Percentiles rank a stretch among this genome's conserved stretches.
Conservation (phyloP, 2,888 invertebrate genomes). For the Campopleginae sp. region DNA sequence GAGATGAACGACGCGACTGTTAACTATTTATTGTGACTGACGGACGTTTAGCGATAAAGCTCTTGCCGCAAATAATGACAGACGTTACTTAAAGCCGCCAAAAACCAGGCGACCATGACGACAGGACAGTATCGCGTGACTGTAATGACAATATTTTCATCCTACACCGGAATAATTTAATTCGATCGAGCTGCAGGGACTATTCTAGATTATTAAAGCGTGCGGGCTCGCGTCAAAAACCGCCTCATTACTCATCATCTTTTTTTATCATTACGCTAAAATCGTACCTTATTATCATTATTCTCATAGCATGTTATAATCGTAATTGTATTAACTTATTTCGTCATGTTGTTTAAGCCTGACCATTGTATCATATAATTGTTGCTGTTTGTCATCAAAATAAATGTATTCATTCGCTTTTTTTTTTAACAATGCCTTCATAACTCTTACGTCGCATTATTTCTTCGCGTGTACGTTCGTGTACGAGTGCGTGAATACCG, state of each 20-base stretch:
- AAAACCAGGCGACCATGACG: slow-evolving; percentile 62
- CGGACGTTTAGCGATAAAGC: slow-evolving; percentile 51
- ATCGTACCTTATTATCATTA: slow-evolving; percentile 52
- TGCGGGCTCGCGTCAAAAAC: slow-evolving; percentile 16
- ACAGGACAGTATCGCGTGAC: slow-evolving; percentile 55
- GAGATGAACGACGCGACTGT: slow-evolving; percentile 45
- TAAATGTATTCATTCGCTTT: slow-evolving; percentile 69
- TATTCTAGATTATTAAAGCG: slow-evolving; percentile 36
- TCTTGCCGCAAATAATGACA: slow-evolving; percentile 42
- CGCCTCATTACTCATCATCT: slow-evolving; percentile 29
- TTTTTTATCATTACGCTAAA: slow-evolving; percentile 42
- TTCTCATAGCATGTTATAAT: slow-evolving; percentile 9
- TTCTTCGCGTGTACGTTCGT: background rate
- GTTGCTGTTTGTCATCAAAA: slow-evolving; percentile 61
- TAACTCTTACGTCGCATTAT: slow-evolving; percentile 39
- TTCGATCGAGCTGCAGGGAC: slow-evolving; percentile 46
- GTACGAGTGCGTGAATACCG: slow-evolving; percentile 1
- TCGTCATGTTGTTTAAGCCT: slow-evolving; percentile 24
- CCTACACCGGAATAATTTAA: slow-evolving; percentile 29
- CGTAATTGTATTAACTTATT: slow-evolving; percentile 62
- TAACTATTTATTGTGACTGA: slow-evolving; percentile 49
- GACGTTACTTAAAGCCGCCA: slow-evolving; percentile 45
- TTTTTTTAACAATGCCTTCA: slow-evolving; percentile 50
- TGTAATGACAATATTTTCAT: slow-evolving; percentile 49
- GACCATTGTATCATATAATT: slow-evolving; percentile 65